Conservation (phyloP, 2,888 invertebrate species). For the Clunio marinus region DNA sequence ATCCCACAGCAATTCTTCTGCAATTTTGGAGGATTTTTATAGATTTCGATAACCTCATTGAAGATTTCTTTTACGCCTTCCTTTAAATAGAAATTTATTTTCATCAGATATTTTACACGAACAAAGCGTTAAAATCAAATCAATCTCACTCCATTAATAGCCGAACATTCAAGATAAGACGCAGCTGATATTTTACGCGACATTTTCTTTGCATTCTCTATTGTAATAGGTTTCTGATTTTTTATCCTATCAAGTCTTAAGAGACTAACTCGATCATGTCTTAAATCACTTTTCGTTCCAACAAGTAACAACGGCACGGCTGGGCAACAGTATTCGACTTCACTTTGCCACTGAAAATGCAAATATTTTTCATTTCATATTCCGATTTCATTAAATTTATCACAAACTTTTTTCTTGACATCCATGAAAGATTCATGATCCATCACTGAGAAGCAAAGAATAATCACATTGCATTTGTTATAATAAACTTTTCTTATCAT, state of each 20-base stretch:
- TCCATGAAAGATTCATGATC: background rate
- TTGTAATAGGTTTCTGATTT: slow-evolving; percentile 9
- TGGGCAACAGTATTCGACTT: background rate
- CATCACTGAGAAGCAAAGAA: background rate
- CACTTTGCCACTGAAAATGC: background rate
- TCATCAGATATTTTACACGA: too few relatives aligned
- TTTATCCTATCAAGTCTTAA: slow-evolving; percentile 19
- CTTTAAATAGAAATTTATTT: background rate
- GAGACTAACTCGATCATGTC: slow-evolving; percentile 15
- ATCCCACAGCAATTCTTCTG: background rate
- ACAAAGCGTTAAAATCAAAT: too few relatives aligned
- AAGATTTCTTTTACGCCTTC: background rate
- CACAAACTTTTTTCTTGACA: background rate
- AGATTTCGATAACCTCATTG: background rate
- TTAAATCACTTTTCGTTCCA: slow-evolving; percentile 24
- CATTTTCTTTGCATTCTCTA: background rate
- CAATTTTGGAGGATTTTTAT: background rate
- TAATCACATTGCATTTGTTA: background rate
- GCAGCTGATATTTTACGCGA: background rate
- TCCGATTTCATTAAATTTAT: background rate
- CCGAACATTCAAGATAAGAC: slow-evolving; percentile 1
- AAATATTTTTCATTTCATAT: background rate
- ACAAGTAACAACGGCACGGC: background rate
- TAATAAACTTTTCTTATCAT: slow-evolving; percentile 3
- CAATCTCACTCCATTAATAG: background rate